Evolutionary conservation across 2,888 invertebrate species (phyloP).

Genomic region (Himalopsyche japonica): DNA sequence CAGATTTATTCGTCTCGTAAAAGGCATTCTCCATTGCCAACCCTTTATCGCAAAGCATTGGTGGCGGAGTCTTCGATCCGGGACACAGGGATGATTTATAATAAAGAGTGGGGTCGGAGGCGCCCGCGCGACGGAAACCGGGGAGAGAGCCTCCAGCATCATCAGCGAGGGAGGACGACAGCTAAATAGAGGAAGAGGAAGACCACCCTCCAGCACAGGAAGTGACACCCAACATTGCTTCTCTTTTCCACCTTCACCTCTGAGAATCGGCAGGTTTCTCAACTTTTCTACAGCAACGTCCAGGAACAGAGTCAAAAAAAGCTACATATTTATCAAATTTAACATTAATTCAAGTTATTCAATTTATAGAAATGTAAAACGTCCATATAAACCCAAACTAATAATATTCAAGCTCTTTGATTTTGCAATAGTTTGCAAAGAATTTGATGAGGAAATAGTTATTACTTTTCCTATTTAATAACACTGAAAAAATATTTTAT

Average conservation of each 20-base stretch:
- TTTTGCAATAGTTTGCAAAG: no score
- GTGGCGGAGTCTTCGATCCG: background rate
- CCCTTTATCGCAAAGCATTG: background rate
- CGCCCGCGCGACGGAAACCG: background rate
- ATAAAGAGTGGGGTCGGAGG: slow-evolving; percentile 9
- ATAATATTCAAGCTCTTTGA: no score
- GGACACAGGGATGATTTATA: background rate
- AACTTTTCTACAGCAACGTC: background rate
- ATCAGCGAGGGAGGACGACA: slow-evolving; percentile 11
- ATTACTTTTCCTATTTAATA: no score
- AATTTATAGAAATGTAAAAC: no score
- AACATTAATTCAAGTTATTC: no score
- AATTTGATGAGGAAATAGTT: no score
- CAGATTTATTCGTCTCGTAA: background rate
- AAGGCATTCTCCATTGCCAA: background rate
- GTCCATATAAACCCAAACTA: no score
- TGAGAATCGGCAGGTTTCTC: background rate
- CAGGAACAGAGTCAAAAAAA: background rate
- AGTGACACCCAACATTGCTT: background rate
- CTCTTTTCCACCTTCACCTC: background rate
- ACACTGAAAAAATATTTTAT: no score
- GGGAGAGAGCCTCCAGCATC: slow-evolving; percentile 19
- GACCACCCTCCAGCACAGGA: background rate
- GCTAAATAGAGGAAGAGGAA: background rate
- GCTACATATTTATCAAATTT: no score